Conservation (phyloP, 2,888 invertebrate genomes). For the Periphyllus acericola region DNA sequence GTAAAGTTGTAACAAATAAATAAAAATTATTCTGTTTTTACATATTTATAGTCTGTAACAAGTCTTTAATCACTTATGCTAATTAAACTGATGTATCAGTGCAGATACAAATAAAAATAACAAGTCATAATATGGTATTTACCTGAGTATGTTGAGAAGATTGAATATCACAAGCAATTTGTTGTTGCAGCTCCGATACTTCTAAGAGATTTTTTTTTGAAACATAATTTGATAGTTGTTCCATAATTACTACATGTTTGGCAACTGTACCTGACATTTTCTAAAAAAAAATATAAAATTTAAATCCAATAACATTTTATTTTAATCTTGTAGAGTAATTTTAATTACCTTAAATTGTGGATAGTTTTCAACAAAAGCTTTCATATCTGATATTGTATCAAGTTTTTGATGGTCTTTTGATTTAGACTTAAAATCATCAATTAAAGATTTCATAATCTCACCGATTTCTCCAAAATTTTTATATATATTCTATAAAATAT, state of each 20-base stretch:
- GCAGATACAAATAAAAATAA: no score
- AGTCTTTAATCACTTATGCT: no score
- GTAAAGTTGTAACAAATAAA: no score
- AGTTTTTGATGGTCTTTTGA: slow-evolving; percentile 96
- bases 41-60: no score
- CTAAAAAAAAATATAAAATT: slow-evolving; percentile 66
- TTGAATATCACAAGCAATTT: slow-evolving; percentile 87
- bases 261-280: slow-evolving; percentile 95
- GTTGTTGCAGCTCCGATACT: slow-evolving; percentile 93
- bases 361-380: slow-evolving; percentile 96
- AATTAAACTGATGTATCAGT: no score
- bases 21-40: no score
- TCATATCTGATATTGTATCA: slow-evolving; percentile 99
- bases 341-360: slow-evolving; percentile 86
- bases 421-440: slow-evolving; percentile 97
- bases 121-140: background rate
- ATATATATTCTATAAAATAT: slow-evolving; percentile 80
- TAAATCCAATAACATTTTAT: background rate
- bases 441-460: slow-evolving; percentile 92
- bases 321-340: slow-evolving; percentile 1
- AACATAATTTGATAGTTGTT: slow-evolving; percentile 90
- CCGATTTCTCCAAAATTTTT: slow-evolving; percentile 99
- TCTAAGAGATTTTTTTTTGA: slow-evolving; percentile 82
- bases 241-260: slow-evolving; percentile 96
- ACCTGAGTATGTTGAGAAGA: slow-evolving; percentile 79